Conservation (phyloP, 2,113 vertebrate species). For the Nannospalax galili region DNA sequence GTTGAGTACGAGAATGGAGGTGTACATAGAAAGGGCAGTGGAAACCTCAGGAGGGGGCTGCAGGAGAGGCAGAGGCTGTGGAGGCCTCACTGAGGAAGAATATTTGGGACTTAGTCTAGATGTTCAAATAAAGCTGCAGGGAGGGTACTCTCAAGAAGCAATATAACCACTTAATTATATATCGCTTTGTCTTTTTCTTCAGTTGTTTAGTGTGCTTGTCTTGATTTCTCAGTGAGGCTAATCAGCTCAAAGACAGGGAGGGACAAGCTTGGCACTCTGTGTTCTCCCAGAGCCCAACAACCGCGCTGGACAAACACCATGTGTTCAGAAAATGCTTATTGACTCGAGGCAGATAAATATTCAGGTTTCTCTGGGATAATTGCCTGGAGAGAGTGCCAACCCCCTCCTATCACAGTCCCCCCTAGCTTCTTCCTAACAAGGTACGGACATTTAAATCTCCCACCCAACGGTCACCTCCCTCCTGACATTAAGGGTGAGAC, state of each 20-base stretch:
- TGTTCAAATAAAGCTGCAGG: background rate
- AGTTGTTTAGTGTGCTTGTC: background rate
- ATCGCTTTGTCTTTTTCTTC: constrained; percentile 44
- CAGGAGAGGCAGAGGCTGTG: background rate
- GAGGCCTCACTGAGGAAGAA: background rate
- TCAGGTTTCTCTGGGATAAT: constrained; percentile 3
- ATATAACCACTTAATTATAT: constrained; percentile 49
- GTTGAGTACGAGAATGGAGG: background rate
- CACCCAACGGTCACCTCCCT: background rate
- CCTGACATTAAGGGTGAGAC: constrained; percentile 6
- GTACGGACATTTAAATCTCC: background rate
- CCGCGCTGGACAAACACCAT: background rate
- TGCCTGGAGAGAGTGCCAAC: background rate
- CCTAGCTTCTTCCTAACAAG: background rate
- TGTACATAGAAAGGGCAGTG: background rate
- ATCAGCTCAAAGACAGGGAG: constrained; percentile 32
- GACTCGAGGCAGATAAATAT: constrained; percentile 43
- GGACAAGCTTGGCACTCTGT: constrained; percentile 5
- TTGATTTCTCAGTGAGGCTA: constrained; percentile 41
- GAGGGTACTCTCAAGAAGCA: background rate
- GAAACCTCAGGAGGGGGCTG: background rate
- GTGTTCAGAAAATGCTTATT: constrained; percentile 54
- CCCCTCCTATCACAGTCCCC: background rate
- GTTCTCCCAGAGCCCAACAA: constrained; percentile 50
- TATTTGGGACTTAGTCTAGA: background rate